Percentiles rank a stretch among this genome's conserved stretches.
These are phyloP conservation scores for Temnothorax nylanderi DNA, from an alignment of 1,140 invertebrate species.

Conservation along the genomic window DNA sequence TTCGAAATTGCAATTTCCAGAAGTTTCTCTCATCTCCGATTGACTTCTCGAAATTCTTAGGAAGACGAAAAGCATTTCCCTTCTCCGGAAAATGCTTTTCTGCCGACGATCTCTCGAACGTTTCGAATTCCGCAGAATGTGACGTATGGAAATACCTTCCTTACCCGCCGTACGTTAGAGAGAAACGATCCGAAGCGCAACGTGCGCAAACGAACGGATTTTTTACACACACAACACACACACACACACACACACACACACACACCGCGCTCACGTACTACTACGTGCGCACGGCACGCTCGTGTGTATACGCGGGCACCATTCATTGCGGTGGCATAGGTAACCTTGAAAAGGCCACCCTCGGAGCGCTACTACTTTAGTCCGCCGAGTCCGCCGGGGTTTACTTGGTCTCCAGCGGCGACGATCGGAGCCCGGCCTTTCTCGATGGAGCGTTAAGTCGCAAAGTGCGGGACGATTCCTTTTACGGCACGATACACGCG, in stretches of 20 bases:
- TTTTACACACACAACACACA: background rate
- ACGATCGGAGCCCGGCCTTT: slow-evolving; percentile 44
- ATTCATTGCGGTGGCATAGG: slow-evolving; percentile 40
- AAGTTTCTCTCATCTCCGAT: no score
- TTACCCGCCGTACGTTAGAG: background rate
- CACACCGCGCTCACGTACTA: no score
- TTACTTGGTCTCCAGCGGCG: slow-evolving; percentile 62
- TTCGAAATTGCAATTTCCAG: no score
- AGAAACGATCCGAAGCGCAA: no score
- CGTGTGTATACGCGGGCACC: background rate
- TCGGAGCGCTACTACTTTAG: slow-evolving; percentile 74
- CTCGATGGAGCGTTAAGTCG: background rate
- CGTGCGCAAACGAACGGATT: background rate
- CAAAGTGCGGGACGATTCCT: background rate
- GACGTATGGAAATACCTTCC: background rate
- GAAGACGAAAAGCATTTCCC: no score
- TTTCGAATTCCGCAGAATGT: background rate
- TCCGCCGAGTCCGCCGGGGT: background rate
- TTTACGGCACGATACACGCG: no score
- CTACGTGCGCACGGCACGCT: background rate
- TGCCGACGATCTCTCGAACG: no score
- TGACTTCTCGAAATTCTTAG: no score
- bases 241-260: no score
- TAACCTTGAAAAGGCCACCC: slow-evolving; percentile 84
- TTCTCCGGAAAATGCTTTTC: no score